A percentile compares a stretch with the other conserved stretches of the same genome.
These are phyloP conservation scores for Congeria kusceri DNA, from an alignment of 2,888 invertebrate genomes.

Conservation along the genomic window DNA sequence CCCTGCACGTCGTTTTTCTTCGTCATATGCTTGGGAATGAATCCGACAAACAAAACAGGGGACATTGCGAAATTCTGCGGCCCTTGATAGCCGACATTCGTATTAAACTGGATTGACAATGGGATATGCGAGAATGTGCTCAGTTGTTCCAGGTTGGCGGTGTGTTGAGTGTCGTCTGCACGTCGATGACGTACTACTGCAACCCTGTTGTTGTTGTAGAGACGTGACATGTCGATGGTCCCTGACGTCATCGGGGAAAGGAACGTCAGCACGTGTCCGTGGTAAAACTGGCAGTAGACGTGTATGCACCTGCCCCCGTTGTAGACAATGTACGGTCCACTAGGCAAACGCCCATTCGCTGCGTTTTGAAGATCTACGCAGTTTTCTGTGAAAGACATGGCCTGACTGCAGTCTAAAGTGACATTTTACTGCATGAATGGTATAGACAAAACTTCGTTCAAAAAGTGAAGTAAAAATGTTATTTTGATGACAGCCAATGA, in stretches of 20 bases:
- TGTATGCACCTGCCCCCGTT: slow-evolving; percentile 45
- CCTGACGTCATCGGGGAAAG: slow-evolving; percentile 42
- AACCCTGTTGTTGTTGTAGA: slow-evolving; percentile 45
- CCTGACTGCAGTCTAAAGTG: no score
- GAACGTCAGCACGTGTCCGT: slow-evolving; percentile 56
- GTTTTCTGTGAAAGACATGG: neutral
- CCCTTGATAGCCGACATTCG: slow-evolving; percentile 28
- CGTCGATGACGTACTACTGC: slow-evolving; percentile 48
- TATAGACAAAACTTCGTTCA: no score
- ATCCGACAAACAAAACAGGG: slow-evolving; percentile 59
- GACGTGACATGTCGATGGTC: slow-evolving; percentile 43
- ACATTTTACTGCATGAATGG: no score
- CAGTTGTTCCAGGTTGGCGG: slow-evolving; percentile 48
- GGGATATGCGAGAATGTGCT: slow-evolving; percentile 27
- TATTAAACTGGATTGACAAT: slow-evolving; percentile 47
- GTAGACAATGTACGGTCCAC: slow-evolving; percentile 46
- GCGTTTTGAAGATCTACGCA: slow-evolving; percentile 19
- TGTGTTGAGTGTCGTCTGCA: slow-evolving; percentile 41
- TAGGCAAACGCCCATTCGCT: slow-evolving; percentile 14
- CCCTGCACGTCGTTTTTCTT: slow-evolving; percentile 23
- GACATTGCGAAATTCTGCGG: slow-evolving; percentile 39
- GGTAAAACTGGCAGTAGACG: slow-evolving; percentile 61
- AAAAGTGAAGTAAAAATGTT: no score
- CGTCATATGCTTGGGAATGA: slow-evolving; percentile 33
- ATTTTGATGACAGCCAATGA: no score